Conservation (phyloP, 2,888 invertebrate genomes). For the Pterostichus madidus region DNA sequence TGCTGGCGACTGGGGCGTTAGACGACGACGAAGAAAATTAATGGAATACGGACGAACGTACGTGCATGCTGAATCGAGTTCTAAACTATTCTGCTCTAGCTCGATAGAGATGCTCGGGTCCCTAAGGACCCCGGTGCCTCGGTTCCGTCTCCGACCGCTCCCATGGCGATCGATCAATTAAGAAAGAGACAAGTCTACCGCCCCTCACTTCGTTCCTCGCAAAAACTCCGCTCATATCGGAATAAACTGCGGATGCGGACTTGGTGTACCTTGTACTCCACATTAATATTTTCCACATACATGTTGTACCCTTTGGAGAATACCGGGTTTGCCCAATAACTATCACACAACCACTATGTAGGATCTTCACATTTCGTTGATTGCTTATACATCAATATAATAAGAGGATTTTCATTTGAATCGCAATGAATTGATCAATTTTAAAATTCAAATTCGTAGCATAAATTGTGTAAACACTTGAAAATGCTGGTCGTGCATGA, state of each 20-base stretch:
- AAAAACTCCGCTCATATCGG: constrained; percentile 62
- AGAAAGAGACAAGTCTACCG: constrained; percentile 65
- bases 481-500: too few relatives aligned
- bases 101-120: constrained; percentile 64
- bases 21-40: constrained; percentile 56
- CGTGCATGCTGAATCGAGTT: constrained; percentile 60
- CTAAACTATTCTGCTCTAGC: constrained; percentile 61
- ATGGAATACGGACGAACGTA: constrained; percentile 63
- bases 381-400: background rate
- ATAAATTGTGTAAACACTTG: background rate
- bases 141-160: constrained; percentile 66
- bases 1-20: constrained; percentile 38
- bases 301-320: too few relatives aligned
- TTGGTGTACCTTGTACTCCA: too few relatives aligned
- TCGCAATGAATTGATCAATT: constrained; percentile 1
- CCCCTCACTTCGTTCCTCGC: constrained; percentile 46
- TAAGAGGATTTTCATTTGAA: background rate
- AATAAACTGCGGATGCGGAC: constrained; percentile 31
- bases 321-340: too few relatives aligned
- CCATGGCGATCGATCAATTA: constrained; percentile 67
- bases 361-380: background rate
- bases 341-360: too few relatives aligned
- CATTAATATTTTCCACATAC: too few relatives aligned
- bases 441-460: constrained; percentile 5
- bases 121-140: constrained; percentile 54